phyloP scores from a whole-genome alignment of 2,113 vertebrate species.

The Perccottus glenii region DNA sequence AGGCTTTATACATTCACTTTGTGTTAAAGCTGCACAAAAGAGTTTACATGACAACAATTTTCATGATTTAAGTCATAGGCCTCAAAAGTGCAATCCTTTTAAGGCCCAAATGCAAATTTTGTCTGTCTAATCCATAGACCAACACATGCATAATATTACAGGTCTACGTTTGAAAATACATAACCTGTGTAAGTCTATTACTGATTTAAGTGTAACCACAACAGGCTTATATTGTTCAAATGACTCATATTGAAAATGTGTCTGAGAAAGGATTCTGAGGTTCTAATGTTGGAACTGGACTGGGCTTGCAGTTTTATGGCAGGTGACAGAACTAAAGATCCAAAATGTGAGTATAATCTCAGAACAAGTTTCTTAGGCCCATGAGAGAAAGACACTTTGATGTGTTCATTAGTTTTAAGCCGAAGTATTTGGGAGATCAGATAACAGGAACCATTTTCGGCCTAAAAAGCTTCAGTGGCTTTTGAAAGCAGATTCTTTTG shows the following conservation, averaged over 20 bases:
- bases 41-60: neutral
- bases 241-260: no score
- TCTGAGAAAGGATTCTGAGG: no score
- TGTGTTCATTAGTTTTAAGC: slow-evolving; percentile 64
- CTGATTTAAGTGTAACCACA: no score
- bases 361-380: slow-evolving; percentile 34
- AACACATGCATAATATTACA: no score
- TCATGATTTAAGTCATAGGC: no score
- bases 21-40: no score
- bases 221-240: no score
- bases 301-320: slow-evolving; percentile 6
- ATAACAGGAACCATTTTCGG: slow-evolving; percentile 64
- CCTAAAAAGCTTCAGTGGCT: slow-evolving; percentile 63
- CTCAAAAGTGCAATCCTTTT: no score
- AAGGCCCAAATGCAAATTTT: no score
- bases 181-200: no score
- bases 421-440: slow-evolving; percentile 67
- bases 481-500: slow-evolving; percentile 74
- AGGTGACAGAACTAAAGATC: slow-evolving; percentile 29
- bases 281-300: neutral
- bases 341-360: slow-evolving; percentile 1
- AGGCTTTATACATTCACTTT: neutral
- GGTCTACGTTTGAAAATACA: no score
- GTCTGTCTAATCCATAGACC: no score
- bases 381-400: slow-evolving; percentile 55